Conservation (phyloP, 2,113 vertebrate species). For the Cochlearius cochlearius region DNA sequence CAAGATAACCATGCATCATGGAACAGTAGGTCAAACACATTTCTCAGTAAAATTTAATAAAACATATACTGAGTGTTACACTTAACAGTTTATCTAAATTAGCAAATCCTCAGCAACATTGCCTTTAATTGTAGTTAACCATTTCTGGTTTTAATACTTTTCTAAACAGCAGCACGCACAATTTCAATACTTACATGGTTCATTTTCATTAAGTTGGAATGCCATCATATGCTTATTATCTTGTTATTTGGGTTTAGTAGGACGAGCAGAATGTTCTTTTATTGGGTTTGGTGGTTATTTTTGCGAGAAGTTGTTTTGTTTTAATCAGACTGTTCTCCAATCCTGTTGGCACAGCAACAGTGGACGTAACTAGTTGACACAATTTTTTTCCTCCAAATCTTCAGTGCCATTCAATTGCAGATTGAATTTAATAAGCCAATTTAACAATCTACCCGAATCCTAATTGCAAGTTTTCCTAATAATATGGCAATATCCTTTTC, state of each 20-base stretch:
- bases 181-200: background rate
- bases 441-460: conserved; percentile 6
- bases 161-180: background rate
- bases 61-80: background rate
- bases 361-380: conserved; percentile 36
- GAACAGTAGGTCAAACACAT: background rate
- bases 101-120: background rate
- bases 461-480: conserved; percentile 9
- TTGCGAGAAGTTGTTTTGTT: background rate
- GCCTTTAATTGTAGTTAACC: background rate
- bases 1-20: background rate
- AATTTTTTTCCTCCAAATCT: background rate
- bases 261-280: background rate
- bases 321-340: conserved; percentile 32
- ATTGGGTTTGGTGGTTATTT: background rate
- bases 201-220: background rate
- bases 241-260: background rate
- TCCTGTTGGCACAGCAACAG: conserved; percentile 69
- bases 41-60: background rate
- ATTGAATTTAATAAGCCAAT: conserved; percentile 59
- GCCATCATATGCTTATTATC: background rate
- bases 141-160: background rate
- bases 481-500: background rate
- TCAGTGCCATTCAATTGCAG: conserved; percentile 7
- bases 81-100: background rate